Conservation (phyloP, 2,113 vertebrate genomes). For the Apistogramma diplotaenia region DNA sequence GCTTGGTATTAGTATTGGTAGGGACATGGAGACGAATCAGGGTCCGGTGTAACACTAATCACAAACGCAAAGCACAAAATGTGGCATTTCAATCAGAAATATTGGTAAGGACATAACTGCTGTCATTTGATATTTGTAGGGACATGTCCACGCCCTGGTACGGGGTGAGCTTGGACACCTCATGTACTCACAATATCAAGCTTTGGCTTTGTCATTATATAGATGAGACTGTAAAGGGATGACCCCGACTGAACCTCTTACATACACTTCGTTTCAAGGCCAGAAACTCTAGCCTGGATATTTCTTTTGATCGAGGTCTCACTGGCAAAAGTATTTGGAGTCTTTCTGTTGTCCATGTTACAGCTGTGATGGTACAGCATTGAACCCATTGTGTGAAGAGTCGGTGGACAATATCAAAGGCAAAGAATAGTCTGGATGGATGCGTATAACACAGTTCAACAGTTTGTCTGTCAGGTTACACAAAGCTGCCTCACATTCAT, state of each 20-base stretch:
- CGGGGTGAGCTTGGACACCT: not conserved
- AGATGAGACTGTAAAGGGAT: not conserved
- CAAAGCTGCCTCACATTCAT: not conserved
- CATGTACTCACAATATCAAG: not conserved
- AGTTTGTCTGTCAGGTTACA: not conserved
- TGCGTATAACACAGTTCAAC: not conserved
- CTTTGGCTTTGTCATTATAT: not conserved
- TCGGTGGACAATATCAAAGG: not conserved
- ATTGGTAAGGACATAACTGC: too few relatives aligned
- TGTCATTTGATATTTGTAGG: too few relatives aligned
- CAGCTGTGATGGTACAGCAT: not conserved
- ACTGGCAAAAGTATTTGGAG: slow-evolving; percentile 7
- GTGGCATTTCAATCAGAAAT: too few relatives aligned
- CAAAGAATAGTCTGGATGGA: not conserved
- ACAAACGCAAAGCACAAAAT: too few relatives aligned
- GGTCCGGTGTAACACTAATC: too few relatives aligned
- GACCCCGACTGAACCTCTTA: not conserved
- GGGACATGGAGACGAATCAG: too few relatives aligned
- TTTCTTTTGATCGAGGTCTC: not conserved
- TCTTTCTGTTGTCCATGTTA: not conserved
- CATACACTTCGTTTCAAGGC: not conserved
- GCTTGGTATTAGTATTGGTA: too few relatives aligned
- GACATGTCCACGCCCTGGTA: too few relatives aligned
- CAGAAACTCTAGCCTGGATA: not conserved
- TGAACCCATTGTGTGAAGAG: not conserved